phyloP scores from a whole-genome alignment of 2,797 vertebrate species.

The Poeciliopsis gracilis region DNA sequence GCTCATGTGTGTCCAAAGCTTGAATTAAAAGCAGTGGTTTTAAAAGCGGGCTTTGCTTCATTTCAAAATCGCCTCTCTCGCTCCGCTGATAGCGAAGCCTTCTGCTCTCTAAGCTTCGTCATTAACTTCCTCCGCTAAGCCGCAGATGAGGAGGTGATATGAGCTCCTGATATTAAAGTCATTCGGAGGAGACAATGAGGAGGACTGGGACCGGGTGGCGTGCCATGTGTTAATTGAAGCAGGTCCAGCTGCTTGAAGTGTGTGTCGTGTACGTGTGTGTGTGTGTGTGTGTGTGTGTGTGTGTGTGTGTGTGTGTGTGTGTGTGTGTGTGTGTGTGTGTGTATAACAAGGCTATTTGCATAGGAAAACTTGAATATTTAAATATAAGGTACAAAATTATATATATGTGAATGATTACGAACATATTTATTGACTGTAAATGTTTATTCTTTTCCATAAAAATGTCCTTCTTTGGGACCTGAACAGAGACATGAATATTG shows the following conservation, averaged over 20 bases:
- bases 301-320: too few species aligned
- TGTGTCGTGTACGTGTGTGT: neutral
- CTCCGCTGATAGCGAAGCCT: conserved; percentile 71
- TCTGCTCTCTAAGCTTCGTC: conserved; percentile 75
- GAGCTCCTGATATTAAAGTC: conserved; percentile 77
- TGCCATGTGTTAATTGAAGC: conserved; percentile 69
- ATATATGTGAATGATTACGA: neutral
- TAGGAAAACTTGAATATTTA: neutral
- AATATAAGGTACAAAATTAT: neutral
- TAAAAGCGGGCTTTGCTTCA: conserved; percentile 65
- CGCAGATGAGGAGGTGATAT: conserved; percentile 75
- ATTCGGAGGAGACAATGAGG: conserved; percentile 69
- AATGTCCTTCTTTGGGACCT: neutral
- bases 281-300: conserved; percentile 8
- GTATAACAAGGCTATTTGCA: conserved; percentile 6
- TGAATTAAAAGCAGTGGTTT: conserved; percentile 79
- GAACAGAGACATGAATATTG: neutral
- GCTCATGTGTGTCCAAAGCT: conserved; percentile 81
- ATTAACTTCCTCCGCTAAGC: conserved; percentile 80
- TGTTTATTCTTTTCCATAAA: neutral
- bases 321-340: neutral
- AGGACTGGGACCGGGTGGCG: conserved; percentile 59
- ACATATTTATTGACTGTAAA: neutral
- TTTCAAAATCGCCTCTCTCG: conserved; percentile 73
- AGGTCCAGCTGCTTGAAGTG: conserved; percentile 49